Evolutionary conservation across 2,797 vertebrate species (phyloP).

Genomic region (Coluber constrictor): DNA sequence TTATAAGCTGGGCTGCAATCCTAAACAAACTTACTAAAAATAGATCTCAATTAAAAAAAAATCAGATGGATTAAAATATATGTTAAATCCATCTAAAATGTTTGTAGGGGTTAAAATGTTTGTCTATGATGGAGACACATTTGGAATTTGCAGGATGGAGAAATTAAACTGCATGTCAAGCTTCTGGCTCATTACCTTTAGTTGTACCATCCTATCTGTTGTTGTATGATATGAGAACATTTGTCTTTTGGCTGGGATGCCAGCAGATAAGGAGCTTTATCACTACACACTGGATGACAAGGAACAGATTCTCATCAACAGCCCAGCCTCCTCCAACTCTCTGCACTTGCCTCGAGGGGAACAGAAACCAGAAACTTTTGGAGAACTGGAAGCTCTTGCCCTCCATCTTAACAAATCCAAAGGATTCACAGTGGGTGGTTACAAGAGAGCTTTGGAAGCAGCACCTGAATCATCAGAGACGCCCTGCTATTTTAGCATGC

Average conservation of each 20-base stretch:
- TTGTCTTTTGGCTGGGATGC: slow-evolving; percentile 67
- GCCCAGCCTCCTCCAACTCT: slow-evolving; percentile 58
- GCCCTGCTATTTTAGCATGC: slow-evolving; percentile 60
- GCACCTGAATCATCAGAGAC: slow-evolving; percentile 64
- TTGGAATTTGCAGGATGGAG: slow-evolving; percentile 1
- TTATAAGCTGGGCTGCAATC: neutral
- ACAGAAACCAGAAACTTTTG: slow-evolving; percentile 62
- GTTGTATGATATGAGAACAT: slow-evolving; percentile 63
- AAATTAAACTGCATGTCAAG: slow-evolving; percentile 39
- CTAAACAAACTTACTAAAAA: neutral
- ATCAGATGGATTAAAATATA: neutral
- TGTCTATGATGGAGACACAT: neutral
- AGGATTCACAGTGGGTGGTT: slow-evolving; percentile 42
- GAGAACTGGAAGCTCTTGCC: slow-evolving; percentile 50
- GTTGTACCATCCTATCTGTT: slow-evolving; percentile 64
- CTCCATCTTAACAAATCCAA: slow-evolving; percentile 44
- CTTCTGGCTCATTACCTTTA: slow-evolving; percentile 56
- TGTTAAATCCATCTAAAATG: neutral
- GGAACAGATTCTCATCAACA: slow-evolving; percentile 55
- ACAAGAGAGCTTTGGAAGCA: slow-evolving; percentile 54
- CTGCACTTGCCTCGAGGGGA: slow-evolving; percentile 57
- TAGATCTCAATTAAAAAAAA: neutral
- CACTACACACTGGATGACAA: slow-evolving; percentile 47
- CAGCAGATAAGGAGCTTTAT: slow-evolving; percentile 70
- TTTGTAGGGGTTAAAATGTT: neutral